A percentile compares a stretch with the other conserved stretches of the same genome.
phyloP scores from a whole-genome alignment of 2,888 invertebrate species.

The Meteorus colon region DNA sequence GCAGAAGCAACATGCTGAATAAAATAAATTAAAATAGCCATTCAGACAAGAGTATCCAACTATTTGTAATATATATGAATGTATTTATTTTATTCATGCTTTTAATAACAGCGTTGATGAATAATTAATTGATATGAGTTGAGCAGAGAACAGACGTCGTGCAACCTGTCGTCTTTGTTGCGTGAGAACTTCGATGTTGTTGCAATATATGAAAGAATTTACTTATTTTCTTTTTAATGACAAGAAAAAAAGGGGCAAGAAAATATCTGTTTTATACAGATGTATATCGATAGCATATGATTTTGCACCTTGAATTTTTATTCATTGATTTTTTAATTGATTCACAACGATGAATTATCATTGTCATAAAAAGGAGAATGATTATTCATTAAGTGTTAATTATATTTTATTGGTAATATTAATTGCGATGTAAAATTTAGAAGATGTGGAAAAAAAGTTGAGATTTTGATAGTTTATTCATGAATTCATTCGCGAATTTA shows the following conservation, averaged over 20 bases:
- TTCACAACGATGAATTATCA: neutral
- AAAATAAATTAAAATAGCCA: neutral
- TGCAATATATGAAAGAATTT: neutral
- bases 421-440: neutral
- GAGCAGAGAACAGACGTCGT: neutral
- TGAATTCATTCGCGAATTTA: neutral
- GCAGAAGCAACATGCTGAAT: neutral
- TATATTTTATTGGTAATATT: neutral
- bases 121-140: constrained; percentile 25
- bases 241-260: no score
- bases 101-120: constrained; percentile 1
- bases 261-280: neutral
- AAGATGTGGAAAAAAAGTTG: neutral
- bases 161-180: constrained; percentile 4
- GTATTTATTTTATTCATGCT: neutral
- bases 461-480: neutral
- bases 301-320: constrained; percentile 4
- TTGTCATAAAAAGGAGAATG: neutral
- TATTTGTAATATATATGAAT: neutral
- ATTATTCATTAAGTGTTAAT: neutral
- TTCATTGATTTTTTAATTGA: neutral
- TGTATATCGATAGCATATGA: neutral
- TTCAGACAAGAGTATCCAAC: neutral
- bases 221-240: neutral
- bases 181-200: constrained; percentile 4